Evolutionary conservation across 2,888 invertebrate genomes (phyloP), one percentile per base, ranked within the genome.

Genomic region (Brenthis ino): DNA sequence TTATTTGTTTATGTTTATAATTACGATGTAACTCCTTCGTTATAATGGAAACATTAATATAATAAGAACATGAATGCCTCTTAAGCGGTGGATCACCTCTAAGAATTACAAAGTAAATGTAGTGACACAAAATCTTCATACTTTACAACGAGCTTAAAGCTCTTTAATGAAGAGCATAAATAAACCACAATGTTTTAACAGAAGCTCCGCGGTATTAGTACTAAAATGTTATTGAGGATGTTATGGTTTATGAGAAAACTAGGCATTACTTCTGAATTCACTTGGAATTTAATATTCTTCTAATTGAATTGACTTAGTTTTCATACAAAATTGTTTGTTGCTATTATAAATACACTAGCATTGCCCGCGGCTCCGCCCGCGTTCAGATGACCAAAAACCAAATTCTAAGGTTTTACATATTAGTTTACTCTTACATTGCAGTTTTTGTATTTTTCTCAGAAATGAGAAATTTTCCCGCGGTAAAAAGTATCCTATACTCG

Each of bases 21-120:
- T 63, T 20, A 53, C 51, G 12, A 16, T 61, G 16, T 13, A 37
- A 11, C 37, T 43, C 37, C 12, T 51, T 20, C 33, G 14, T 11
- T 5, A 6, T 63, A 63, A 37, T 63, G 37, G 51, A 54, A 54
- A 37, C 53, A 54, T 54, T 43, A 43, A 54, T 53, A 54, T 24
- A 63, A 63, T 14, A 37, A 63, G 53, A 14, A 63, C 43, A 20
- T 43, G 53, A 53, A 43, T 37, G 53, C 24, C 63, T 60, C 50
- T 63, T 43, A 13, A 63, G 53, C 63, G 63, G 51, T 63, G 68
- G 58, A 69, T 69, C 61, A 65, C 60, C 65, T 60, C 65, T 64
- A 37, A 53, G 51, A 69, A 69, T 69, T 65, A 65, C 65, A 57
- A 65, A 65, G 61, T 56, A 65, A 69, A 69, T 65, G 61, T 61